Conservation (phyloP, 2,888 invertebrate species). For the Eupelmus urozonus region DNA sequence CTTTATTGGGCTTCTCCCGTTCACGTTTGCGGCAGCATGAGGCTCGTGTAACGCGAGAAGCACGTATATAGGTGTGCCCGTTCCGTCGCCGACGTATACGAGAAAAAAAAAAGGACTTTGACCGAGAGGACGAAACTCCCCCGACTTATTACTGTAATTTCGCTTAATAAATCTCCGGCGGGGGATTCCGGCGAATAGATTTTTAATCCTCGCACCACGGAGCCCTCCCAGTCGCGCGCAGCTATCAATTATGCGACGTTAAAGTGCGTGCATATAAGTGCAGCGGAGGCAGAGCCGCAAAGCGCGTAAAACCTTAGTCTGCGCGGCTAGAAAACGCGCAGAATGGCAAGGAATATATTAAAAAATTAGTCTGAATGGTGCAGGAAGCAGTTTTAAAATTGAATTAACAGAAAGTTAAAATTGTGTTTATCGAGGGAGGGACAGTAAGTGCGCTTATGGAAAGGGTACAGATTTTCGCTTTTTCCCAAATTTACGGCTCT, state of each 20-base stretch:
- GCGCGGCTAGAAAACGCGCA: too few relatives aligned
- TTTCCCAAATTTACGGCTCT: slow-evolving; percentile 42
- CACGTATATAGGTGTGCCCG: background rate
- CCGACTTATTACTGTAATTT: slow-evolving; percentile 67
- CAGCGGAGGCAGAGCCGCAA: too few relatives aligned
- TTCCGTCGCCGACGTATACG: too few relatives aligned
- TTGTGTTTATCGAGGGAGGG: background rate
- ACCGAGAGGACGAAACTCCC: slow-evolving; percentile 1
- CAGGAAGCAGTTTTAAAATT: background rate
- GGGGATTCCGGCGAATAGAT: slow-evolving; percentile 64
- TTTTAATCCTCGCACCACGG: slow-evolving; percentile 64
- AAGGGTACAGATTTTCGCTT: slow-evolving; percentile 33
- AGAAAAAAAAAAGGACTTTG: too few relatives aligned
- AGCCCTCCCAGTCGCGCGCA: too few relatives aligned
- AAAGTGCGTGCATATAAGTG: too few relatives aligned
- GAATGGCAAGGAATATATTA: background rate
- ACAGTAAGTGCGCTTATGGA: background rate
- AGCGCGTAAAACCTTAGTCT: background rate
- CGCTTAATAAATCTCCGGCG: slow-evolving; percentile 67
- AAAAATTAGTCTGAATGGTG: slow-evolving; percentile 1
- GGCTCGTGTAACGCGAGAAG: too few relatives aligned
- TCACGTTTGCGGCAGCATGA: too few relatives aligned
- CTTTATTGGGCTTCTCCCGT: too few relatives aligned
- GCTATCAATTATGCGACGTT: slow-evolving; percentile 32
- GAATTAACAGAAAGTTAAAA: background rate